Evolutionary conservation across 2,113 vertebrate genomes (phyloP), one percentile per base, ranked within the genome.

Genomic region (Cyprinodon brontotheroides): DNA sequence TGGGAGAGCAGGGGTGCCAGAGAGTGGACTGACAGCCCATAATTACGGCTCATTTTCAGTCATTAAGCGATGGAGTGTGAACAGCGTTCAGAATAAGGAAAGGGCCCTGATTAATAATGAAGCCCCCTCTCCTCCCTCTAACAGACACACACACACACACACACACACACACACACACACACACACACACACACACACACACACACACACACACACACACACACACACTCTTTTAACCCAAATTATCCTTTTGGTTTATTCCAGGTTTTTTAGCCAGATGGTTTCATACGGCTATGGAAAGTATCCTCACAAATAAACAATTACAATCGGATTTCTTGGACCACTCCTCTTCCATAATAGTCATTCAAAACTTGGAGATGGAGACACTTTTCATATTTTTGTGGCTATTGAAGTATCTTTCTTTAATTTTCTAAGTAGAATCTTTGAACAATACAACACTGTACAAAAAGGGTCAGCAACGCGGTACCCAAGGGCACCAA

Each of bases 41-140:
- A 93, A 93, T 94, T 94, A 92, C 41, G 71, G 70, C 92, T 92
- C 92, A 93, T 93, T 93, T 93, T 93, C 91, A 90, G 90, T 92
- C 91, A 93, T 93, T 93, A 92, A 92, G 89, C 87, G 83, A 86
- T 86, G 81, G 88, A 91, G 92, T 89, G 89, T 83, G 88, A 91
- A 86, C 85, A 84, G 88, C 83, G 83, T 84, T 90, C 85, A 85
- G 84, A 88, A 86, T 85, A 85, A 88, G 83, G 84, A 83, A 91
- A 91, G 88, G 83, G 80, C 78, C 75, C 84, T 93, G 92, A 92
- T 93, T 93, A 89, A 91, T 91, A 91, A 90, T 92, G 89, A 91
- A 91, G 79, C 80, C 83, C 89, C 83, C 75, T 53, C 59, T 67
- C 47, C 70, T 66, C 68, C 43, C n/a, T 83, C 67, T 70, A 75